These are phyloP conservation scores for Scaptomyza polygonia DNA, from an alignment of 2,888 invertebrate species.

Conservation along the genomic window DNA sequence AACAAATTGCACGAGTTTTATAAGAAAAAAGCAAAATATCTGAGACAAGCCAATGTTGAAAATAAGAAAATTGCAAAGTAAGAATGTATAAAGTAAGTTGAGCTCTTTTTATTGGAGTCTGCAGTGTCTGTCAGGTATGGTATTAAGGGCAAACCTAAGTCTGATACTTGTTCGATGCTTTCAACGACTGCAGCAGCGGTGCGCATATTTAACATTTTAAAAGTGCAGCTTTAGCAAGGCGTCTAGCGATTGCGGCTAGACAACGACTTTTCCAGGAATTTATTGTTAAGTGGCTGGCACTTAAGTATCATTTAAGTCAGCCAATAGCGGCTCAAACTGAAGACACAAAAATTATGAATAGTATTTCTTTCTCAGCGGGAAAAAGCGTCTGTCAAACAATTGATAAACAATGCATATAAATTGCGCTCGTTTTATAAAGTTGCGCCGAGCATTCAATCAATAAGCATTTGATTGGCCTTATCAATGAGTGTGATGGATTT, in stretches of 20 bases:
- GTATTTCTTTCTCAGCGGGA: neutral
- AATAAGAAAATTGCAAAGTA: slow-evolving; percentile 13
- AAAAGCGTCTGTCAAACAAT: slow-evolving; percentile 15
- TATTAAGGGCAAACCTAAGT: too few relatives aligned
- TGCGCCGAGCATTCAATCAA: slow-evolving; percentile 37
- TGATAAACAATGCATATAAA: slow-evolving; percentile 29
- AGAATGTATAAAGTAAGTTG: slow-evolving; percentile 1
- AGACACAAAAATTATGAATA: slow-evolving; percentile 16
- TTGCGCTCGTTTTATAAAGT: slow-evolving; percentile 9
- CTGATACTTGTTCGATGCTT: neutral
- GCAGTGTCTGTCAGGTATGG: neutral
- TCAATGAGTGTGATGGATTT: slow-evolving; percentile 17
- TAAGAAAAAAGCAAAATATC: slow-evolving; percentile 13
- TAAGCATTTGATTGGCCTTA: slow-evolving; percentile 35
- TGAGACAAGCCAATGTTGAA: neutral
- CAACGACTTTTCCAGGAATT: slow-evolving; percentile 13
- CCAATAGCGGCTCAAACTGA: too few relatives aligned
- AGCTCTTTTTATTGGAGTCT: neutral
- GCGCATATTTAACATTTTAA: slow-evolving; percentile 26
- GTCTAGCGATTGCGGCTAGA: slow-evolving; percentile 8
- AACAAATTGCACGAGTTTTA: neutral
- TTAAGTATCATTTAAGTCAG: slow-evolving; percentile 35
- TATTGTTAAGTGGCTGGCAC: slow-evolving; percentile 38
- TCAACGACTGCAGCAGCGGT: slow-evolving; percentile 16
- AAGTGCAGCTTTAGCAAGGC: slow-evolving; percentile 24